A percentile compares a stretch with the other conserved stretches of the same genome.
These are phyloP conservation scores for Malurus alboscapulatus DNA, from an alignment of 2,113 vertebrate species.

Conservation along the genomic window DNA sequence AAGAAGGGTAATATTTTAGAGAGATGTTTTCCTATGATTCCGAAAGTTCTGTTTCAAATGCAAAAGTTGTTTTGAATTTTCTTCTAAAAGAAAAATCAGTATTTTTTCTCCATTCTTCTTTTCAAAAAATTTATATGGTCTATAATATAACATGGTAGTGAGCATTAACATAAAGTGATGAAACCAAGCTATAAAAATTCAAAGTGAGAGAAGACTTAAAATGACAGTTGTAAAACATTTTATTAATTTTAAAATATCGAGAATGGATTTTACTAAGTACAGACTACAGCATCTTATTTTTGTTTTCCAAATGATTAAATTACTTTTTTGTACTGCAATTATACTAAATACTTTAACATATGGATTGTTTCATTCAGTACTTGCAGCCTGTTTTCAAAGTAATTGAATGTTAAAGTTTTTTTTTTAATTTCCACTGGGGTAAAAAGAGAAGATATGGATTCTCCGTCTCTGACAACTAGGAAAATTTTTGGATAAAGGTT, in stretches of 20 bases:
- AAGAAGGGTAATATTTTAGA: background rate
- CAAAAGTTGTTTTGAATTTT: background rate
- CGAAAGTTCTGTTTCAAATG: background rate
- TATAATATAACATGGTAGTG: background rate
- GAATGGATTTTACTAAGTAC: background rate
- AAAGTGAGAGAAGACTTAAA: background rate
- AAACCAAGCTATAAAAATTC: background rate
- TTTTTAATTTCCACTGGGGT: background rate
- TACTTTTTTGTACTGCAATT: background rate
- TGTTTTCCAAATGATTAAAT: background rate
- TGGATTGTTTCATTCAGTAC: background rate
- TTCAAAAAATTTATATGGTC: background rate
- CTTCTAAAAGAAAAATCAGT: fast-evolving
- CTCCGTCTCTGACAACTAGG: too few species aligned
- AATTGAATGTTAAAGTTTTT: background rate
- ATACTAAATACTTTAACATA: background rate
- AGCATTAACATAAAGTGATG: background rate
- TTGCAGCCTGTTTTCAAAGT: background rate
- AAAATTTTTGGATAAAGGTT: too few species aligned
- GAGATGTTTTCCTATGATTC: background rate
- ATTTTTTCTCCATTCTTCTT: background rate
- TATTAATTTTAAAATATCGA: background rate
- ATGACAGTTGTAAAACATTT: background rate
- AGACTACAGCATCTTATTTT: background rate
- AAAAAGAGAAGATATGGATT: too few species aligned